Conservation (phyloP, 2,888 invertebrate species). For the Hirtodrosophila trivittata region DNA sequence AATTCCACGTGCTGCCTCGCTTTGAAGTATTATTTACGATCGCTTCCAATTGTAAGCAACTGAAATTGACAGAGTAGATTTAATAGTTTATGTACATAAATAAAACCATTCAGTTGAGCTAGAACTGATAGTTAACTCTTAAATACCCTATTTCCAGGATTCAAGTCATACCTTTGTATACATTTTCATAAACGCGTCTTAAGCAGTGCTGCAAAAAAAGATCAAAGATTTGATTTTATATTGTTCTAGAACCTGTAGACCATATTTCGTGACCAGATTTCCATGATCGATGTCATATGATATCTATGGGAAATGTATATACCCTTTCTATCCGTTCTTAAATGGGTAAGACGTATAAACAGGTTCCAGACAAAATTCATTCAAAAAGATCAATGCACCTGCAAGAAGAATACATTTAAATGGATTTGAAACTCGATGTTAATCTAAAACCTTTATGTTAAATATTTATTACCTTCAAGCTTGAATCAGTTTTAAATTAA, state of each 20-base stretch:
- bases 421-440: background rate
- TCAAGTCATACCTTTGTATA: too few species aligned
- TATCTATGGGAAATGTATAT: background rate
- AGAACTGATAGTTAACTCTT: too few species aligned
- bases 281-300: too few species aligned
- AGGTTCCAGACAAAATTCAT: background rate
- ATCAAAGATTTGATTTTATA: too few species aligned
- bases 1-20: slow-evolving; percentile 33
- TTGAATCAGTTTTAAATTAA: too few species aligned
- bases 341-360: background rate
- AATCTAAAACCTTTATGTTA: slow-evolving; percentile 1
- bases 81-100: slow-evolving; percentile 4
- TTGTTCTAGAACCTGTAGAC: too few species aligned
- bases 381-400: slow-evolving; percentile 37
- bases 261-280: too few species aligned
- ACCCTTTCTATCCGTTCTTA: background rate
- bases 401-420: slow-evolving; percentile 12
- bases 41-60: slow-evolving; percentile 33
- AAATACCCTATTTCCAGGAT: too few species aligned
- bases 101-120: background rate
- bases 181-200: too few species aligned
- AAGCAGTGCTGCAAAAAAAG: too few species aligned
- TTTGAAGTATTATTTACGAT: slow-evolving; percentile 2
- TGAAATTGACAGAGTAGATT: slow-evolving; percentile 12
- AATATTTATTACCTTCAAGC: slow-evolving; percentile 13